phyloP scores from a whole-genome alignment of 1,140 invertebrate genomes.

The Ctenoplectra terminalis region DNA sequence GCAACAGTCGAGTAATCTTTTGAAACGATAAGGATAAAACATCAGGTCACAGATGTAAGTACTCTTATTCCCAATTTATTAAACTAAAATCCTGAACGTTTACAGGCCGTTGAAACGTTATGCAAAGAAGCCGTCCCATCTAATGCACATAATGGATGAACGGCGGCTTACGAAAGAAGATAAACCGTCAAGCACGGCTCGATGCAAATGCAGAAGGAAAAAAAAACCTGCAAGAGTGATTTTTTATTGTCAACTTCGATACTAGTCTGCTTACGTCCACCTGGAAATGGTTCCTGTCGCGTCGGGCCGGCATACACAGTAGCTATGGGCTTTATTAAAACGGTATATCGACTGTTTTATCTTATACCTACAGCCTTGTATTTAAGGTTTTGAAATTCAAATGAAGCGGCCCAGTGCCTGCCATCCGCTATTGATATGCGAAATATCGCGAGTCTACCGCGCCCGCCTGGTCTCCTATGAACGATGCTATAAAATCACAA shows the following conservation, averaged over 20 bases:
- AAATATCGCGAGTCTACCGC: constrained; percentile 68
- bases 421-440: constrained; percentile 76
- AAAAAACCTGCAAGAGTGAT: constrained; percentile 45
- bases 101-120: constrained; percentile 24
- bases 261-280: constrained; percentile 71
- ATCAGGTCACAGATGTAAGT: not conserved
- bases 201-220: constrained; percentile 12
- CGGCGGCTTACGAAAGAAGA: constrained; percentile 13
- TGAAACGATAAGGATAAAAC: not conserved
- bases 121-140: constrained; percentile 1
- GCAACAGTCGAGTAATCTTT: no score
- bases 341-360: constrained; percentile 75
- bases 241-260: constrained; percentile 66
- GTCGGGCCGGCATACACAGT: constrained; percentile 28
- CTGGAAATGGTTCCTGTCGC: constrained; percentile 61
- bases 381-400: constrained; percentile 79
- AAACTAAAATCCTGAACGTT: not conserved
- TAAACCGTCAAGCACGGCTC: constrained; percentile 26
- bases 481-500: constrained; percentile 67
- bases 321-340: constrained; percentile 75
- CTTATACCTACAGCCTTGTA: constrained; percentile 75
- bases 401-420: constrained; percentile 69
- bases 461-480: constrained; percentile 56
- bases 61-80: constrained; percentile 5
- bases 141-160: constrained; percentile 44